phyloP scores from a whole-genome alignment of 53 echinoderm and acorn worm species.

The Echinometra lucunter region DNA sequence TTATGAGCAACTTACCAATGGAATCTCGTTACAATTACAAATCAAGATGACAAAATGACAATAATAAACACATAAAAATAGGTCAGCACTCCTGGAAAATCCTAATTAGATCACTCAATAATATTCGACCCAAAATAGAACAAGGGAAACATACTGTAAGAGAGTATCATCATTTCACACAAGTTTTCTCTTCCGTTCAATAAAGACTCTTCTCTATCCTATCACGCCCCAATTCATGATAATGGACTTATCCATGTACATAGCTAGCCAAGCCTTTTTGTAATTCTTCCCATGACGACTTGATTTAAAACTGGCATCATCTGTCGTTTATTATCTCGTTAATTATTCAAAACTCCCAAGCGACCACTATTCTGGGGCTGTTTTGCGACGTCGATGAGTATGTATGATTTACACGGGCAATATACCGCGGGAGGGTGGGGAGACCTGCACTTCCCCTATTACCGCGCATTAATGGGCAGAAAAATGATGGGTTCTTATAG shows the following conservation, averaged over 20 bases:
- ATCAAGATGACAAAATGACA: too few relatives aligned
- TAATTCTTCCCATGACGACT: neutral
- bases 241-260: neutral
- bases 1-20: too few relatives aligned
- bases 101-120: neutral
- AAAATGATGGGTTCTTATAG: neutral
- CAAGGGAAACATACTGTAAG: neutral
- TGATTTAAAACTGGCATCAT: conserved; percentile 48
- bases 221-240: conserved; percentile 26
- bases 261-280: neutral
- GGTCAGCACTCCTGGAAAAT: neutral
- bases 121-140: neutral
- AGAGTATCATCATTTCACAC: neutral
- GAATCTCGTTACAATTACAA: too few relatives aligned
- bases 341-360: conserved; percentile 38
- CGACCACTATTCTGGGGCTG: conserved; percentile 6
- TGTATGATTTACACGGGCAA: conserved; percentile 49
- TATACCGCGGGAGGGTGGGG: neutral
- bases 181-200: neutral
- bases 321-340: conserved; percentile 57
- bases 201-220: neutral
- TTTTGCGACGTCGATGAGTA: neutral
- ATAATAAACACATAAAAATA: neutral
- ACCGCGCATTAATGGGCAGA: neutral
- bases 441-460: neutral